Conservation (phyloP, 2,888 invertebrate genomes). For the Synanthedon formicaeformis region DNA sequence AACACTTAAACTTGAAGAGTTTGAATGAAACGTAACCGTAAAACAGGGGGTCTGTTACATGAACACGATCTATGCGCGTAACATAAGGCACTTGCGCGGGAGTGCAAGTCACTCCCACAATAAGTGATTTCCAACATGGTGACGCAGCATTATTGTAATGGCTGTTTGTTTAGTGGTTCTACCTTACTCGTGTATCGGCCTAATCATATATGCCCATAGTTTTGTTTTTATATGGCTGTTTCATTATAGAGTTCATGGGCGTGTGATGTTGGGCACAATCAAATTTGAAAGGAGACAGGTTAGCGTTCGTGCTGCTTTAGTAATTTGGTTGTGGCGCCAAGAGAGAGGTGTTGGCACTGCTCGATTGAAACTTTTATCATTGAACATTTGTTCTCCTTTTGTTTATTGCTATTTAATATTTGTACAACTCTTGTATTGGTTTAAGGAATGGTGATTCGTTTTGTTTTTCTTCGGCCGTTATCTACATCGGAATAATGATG, state of each 20-base stretch:
- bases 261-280: constrained; percentile 65
- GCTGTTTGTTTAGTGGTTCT: constrained; percentile 70
- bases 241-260: constrained; percentile 70
- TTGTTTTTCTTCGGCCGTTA: neutral
- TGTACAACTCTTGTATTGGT: constrained; percentile 6
- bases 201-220: constrained; percentile 70
- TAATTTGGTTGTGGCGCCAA: constrained; percentile 63
- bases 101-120: constrained; percentile 65
- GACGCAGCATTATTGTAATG: constrained; percentile 64
- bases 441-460: constrained; percentile 4
- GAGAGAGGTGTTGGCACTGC: constrained; percentile 43
- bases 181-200: constrained; percentile 69
- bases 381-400: constrained; percentile 19
- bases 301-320: constrained; percentile 46
- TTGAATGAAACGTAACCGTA: constrained; percentile 15
- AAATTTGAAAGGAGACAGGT: constrained; percentile 68
- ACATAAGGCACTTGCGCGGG: constrained; percentile 46
- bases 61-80: constrained; percentile 21
- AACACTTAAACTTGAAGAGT: neutral
- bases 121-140: constrained; percentile 68
- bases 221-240: constrained; percentile 66
- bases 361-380: constrained; percentile 31
- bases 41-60: constrained; percentile 23
- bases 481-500: neutral
- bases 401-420: constrained; percentile 17